Evolutionary conservation across 2,113 vertebrate genomes (phyloP).

Genomic region (Suncus etruscus): DNA sequence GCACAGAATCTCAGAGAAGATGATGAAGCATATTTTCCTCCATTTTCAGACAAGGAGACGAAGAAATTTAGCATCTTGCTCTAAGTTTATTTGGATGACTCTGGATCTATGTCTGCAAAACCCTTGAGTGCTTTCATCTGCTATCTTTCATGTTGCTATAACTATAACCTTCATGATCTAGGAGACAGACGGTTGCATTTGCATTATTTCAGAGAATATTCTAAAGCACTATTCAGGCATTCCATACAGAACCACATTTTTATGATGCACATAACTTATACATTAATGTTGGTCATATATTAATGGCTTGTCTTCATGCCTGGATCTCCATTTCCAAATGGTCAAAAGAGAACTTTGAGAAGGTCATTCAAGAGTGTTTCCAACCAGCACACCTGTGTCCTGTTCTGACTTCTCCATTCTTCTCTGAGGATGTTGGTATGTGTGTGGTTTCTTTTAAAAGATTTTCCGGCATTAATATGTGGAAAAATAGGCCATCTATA

Average conservation of each 20-base stretch:
- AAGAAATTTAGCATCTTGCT: neutral
- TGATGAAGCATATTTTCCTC: neutral
- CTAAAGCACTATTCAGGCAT: neutral
- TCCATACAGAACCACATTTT: conserved; percentile 4
- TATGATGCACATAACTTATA: neutral
- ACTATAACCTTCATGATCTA: neutral
- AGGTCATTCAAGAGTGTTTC: neutral
- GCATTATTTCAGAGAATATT: neutral
- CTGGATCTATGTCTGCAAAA: neutral
- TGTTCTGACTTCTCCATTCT: neutral
- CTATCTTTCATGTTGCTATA: neutral
- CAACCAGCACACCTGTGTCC: neutral
- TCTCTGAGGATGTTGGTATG: conserved; percentile 24
- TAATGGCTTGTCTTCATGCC: neutral
- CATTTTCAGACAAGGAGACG: neutral
- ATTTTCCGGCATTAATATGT: conserved; percentile 52
- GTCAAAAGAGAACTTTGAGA: neutral
- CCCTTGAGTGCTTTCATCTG: neutral
- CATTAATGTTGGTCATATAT: neutral
- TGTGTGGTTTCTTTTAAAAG: conserved; percentile 56
- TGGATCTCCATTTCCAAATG: conserved; percentile 41
- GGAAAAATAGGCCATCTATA: conserved; percentile 67
- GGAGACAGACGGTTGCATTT: neutral
- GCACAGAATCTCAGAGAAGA: neutral
- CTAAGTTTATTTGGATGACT: neutral